These are phyloP conservation scores for Polypedilum vanderplanki DNA, from an alignment of 1,140 invertebrate species.

Conservation along the genomic window DNA sequence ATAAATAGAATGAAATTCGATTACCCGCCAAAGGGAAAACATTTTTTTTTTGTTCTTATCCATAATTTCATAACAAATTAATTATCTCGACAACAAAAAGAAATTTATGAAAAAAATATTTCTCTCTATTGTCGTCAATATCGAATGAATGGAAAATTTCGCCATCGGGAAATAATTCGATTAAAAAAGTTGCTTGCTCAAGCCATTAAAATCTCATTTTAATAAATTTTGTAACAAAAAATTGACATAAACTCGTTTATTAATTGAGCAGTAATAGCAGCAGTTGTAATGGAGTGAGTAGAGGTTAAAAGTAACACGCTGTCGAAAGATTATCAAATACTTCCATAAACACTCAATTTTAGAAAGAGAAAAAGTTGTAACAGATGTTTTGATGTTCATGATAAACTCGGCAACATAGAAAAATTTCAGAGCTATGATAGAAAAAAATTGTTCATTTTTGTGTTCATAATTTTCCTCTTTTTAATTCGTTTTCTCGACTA, in stretches of 20 bases:
- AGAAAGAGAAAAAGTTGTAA: background rate
- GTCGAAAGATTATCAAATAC: conserved; percentile 5
- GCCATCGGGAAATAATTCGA: background rate
- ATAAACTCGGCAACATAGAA: background rate
- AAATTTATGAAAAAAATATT: background rate
- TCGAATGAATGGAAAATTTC: background rate
- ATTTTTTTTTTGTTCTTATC: background rate
- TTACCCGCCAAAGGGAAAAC: background rate
- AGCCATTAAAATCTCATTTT: background rate
- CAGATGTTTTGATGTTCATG: background rate
- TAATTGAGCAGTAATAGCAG: background rate
- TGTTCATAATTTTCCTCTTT: too few relatives aligned
- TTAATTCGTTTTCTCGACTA: too few relatives aligned
- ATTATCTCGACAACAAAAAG: background rate
- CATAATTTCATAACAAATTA: background rate
- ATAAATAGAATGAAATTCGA: background rate
- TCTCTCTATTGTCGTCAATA: background rate
- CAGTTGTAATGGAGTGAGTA: too few relatives aligned
- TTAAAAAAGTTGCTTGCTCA: background rate
- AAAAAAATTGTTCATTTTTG: too few relatives aligned
- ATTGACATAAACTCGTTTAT: background rate
- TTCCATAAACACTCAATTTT: background rate
- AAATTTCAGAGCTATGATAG: too few relatives aligned
- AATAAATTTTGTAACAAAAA: background rate
- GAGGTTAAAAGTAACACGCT: background rate